Conservation (phyloP, 2,888 invertebrate species). For the Marronus borbonicus region DNA sequence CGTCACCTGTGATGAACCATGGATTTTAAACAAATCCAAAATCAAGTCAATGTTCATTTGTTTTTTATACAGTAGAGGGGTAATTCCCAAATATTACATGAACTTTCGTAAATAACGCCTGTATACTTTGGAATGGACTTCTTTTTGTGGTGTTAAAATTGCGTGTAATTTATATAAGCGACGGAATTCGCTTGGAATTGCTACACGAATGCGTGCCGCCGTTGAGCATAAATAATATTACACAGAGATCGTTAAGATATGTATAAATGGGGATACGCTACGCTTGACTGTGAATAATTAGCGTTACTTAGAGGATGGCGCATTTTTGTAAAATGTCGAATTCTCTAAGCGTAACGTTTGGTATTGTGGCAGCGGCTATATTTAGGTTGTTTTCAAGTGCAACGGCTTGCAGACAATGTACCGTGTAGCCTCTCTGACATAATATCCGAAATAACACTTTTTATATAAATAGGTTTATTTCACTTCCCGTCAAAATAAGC, state of each 20-base stretch:
- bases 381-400: conserved; percentile 3
- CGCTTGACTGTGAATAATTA: conserved; percentile 17
- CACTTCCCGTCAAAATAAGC: not conserved
- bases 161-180: conserved; percentile 26
- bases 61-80: no score
- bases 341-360: conserved; percentile 4
- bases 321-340: not conserved
- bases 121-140: not conserved
- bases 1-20: no score
- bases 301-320: not conserved
- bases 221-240: conserved; percentile 19
- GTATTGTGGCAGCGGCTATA: not conserved
- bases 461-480: not conserved
- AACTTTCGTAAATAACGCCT: not conserved
- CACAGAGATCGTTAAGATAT: conserved; percentile 13
- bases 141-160: conserved; percentile 15
- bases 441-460: conserved; percentile 5
- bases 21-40: no score
- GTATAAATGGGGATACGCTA: conserved; percentile 15
- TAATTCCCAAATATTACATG: no score
- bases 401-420: not conserved
- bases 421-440: conserved; percentile 7
- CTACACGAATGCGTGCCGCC: conserved; percentile 22
- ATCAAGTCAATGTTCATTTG: no score
- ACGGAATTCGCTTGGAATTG: conserved; percentile 12